Percentiles rank a stretch among this genome's conserved stretches.
Evolutionary conservation across 2,113 vertebrate genomes (phyloP).

Genomic region (Phasianus colchicus): DNA sequence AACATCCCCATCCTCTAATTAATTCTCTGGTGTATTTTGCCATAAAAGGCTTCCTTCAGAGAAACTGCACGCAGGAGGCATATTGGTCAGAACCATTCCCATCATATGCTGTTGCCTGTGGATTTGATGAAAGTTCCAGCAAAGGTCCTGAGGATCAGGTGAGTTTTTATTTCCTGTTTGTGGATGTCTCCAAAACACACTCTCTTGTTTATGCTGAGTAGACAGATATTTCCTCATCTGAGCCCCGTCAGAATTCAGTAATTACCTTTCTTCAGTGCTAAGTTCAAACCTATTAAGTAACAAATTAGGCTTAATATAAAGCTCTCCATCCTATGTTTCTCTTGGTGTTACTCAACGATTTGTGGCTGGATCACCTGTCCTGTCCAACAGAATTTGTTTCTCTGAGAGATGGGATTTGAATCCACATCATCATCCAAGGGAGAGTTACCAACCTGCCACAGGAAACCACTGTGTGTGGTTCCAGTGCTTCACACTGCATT

Average conservation of each 20-base stretch:
- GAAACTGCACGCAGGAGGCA: slow-evolving; percentile 70
- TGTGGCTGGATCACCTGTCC: background rate
- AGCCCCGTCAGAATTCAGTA: background rate
- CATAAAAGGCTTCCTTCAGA: slow-evolving; percentile 67
- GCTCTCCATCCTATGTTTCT: background rate
- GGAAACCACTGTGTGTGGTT: fast-evolving
- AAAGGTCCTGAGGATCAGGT: slow-evolving; percentile 69
- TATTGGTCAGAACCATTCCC: slow-evolving; percentile 74
- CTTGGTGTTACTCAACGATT: background rate
- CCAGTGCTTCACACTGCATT: background rate
- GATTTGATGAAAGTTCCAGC: slow-evolving; percentile 64
- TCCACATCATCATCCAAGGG: background rate
- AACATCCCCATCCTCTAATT: fast-evolving
- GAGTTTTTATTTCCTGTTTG: background rate
- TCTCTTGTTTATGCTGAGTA: background rate
- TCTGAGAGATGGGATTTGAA: background rate
- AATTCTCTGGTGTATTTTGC: background rate
- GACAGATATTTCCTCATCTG: background rate
- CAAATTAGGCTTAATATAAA: background rate
- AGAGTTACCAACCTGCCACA: fast-evolving
- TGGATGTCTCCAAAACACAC: background rate
- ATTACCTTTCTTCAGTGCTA: background rate
- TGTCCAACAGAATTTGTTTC: background rate
- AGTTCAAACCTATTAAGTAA: background rate
- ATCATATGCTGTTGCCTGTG: slow-evolving; percentile 71